Conservation (phyloP, 2,113 vertebrate genomes). For the Alethe castanea region DNA sequence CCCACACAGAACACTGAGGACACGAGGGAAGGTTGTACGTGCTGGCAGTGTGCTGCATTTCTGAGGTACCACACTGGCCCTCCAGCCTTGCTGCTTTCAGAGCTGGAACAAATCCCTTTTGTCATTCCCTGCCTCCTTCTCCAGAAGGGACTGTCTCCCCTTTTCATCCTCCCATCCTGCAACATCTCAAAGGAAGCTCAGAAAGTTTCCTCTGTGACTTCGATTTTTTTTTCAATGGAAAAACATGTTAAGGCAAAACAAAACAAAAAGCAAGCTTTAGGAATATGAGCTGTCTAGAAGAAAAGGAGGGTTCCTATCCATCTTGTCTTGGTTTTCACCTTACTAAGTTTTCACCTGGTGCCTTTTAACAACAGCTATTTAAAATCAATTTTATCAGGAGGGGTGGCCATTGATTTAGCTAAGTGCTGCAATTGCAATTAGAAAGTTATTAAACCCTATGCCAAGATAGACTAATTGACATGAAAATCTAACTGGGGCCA, state of each 20-base stretch:
- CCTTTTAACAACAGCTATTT: neutral
- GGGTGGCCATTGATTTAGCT: neutral
- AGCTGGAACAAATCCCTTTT: neutral
- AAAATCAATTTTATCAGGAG: slow-evolving; percentile 30
- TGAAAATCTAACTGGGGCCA: neutral
- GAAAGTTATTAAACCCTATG: neutral
- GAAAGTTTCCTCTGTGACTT: neutral
- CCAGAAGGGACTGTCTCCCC: neutral
- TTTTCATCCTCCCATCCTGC: neutral
- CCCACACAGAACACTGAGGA: neutral
- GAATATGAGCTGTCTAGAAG: neutral
- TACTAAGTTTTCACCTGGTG: neutral
- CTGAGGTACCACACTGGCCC: neutral
- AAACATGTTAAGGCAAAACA: neutral
- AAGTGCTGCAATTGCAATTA: slow-evolving; percentile 7
- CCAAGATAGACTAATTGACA: neutral
- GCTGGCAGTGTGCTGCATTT: neutral
- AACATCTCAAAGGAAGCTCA: neutral
- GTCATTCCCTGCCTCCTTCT: neutral
- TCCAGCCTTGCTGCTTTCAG: neutral
- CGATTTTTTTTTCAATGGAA: neutral
- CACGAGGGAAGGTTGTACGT: neutral
- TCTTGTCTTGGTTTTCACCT: neutral
- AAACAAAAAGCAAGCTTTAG: neutral
- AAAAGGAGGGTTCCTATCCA: neutral